These are phyloP conservation scores for Chaenogobius annularis DNA, from an alignment of 2,113 vertebrate species.

Conservation along the genomic window DNA sequence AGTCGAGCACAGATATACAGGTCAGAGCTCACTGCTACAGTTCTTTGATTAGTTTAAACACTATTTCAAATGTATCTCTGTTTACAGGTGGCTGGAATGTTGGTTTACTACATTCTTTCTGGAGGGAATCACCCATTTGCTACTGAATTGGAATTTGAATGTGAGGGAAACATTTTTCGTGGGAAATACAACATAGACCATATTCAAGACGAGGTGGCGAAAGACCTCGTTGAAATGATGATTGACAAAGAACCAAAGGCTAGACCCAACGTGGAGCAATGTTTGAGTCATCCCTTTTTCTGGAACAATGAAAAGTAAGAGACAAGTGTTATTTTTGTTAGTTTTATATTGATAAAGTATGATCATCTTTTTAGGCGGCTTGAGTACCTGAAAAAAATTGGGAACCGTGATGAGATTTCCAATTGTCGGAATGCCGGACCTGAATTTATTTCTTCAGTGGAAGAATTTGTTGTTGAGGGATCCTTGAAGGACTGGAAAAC, in stretches of 20 bases:
- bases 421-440: slow-evolving; percentile 6
- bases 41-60: no score
- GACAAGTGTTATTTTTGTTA: no score
- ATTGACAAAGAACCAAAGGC: slow-evolving; percentile 45
- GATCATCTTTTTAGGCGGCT: slow-evolving; percentile 46
- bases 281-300: slow-evolving; percentile 69
- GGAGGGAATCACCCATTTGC: slow-evolving; percentile 70
- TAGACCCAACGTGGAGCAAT: slow-evolving; percentile 57
- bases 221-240: slow-evolving; percentile 67
- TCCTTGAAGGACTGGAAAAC: slow-evolving; percentile 62
- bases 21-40: no score
- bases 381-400: slow-evolving; percentile 51
- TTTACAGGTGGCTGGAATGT: slow-evolving; percentile 75
- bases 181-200: slow-evolving; percentile 59
- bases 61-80: no score
- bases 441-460: slow-evolving; percentile 24
- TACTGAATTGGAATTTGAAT: no score
- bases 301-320: slow-evolving; percentile 42
- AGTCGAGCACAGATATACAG: slow-evolving; percentile 67
- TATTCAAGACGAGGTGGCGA: slow-evolving; percentile 55
- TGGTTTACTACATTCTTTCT: slow-evolving; percentile 70
- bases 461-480: not conserved
- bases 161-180: slow-evolving; percentile 30
- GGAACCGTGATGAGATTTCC: slow-evolving; percentile 26
- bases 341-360: no score